A percentile compares a stretch with the other conserved stretches of the same genome.
phyloP scores from a whole-genome alignment of 2,888 invertebrate genomes.

The Sminthurinus aureus region DNA sequence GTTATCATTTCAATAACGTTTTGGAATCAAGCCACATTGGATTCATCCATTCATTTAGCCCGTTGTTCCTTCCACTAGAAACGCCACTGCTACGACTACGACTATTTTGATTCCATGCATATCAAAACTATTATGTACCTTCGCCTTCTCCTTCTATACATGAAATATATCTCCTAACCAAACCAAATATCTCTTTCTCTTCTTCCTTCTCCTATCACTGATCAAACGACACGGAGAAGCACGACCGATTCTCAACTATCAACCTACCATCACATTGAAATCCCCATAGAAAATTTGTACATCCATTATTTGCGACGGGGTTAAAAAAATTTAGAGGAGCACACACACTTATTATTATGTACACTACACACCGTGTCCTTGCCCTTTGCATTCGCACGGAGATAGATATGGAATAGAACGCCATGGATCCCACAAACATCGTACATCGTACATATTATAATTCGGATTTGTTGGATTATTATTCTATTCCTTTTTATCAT shows the following conservation, averaged over 20 bases:
- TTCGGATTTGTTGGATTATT: no score
- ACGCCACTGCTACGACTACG: not conserved
- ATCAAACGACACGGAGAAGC: not conserved
- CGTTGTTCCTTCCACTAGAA: slow-evolving; percentile 27
- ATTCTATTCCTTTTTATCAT: no score
- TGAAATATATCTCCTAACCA: not conserved
- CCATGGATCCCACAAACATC: no score
- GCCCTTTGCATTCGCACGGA: no score
- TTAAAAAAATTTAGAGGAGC: not conserved
- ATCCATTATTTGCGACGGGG: not conserved
- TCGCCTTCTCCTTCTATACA: not conserved
- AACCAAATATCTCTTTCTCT: no score
- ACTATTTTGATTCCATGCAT: not conserved
- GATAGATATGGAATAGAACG: no score
- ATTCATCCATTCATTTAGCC: slow-evolving; percentile 31
- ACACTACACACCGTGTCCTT: no score
- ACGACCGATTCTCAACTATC: not conserved
- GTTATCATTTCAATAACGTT: slow-evolving; percentile 49
- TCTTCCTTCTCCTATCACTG: no score
- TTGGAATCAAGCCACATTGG: slow-evolving; percentile 44
- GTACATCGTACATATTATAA: no score
- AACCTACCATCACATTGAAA: not conserved
- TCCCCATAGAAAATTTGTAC: not conserved
- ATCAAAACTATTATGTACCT: no score
- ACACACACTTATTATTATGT: no score